Evolutionary conservation across 1,140 invertebrate genomes (phyloP).

Genomic region (Cydia fagiglandana): DNA sequence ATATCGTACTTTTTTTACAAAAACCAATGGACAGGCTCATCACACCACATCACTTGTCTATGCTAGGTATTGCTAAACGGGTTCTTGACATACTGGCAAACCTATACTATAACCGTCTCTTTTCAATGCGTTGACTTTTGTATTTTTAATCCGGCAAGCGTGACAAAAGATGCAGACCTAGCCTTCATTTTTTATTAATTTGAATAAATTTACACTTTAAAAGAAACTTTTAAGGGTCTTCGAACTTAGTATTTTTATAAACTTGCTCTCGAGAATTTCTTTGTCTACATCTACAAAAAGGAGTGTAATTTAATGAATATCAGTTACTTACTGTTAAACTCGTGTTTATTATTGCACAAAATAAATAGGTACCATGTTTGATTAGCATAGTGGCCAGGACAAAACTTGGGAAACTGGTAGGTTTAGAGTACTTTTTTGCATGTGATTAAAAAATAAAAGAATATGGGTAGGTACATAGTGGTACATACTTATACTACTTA

Average conservation of each 20-base stretch:
- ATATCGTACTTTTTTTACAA: neutral
- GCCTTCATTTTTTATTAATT: slow-evolving; percentile 59
- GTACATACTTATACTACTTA: too few species aligned
- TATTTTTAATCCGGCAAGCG: slow-evolving; percentile 4
- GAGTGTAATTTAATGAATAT: neutral
- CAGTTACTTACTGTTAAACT: neutral
- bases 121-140: neutral
- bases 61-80: slow-evolving; percentile 39
- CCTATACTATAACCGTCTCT: slow-evolving; percentile 26
- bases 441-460: too few species aligned
- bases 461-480: too few species aligned
- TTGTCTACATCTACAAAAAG: neutral
- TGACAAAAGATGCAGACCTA: slow-evolving; percentile 50
- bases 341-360: neutral
- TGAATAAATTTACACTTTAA: slow-evolving; percentile 72
- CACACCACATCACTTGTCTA: slow-evolving; percentile 29
- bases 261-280: neutral
- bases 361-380: too few species aligned
- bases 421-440: too few species aligned
- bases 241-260: slow-evolving; percentile 40
- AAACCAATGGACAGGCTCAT: slow-evolving; percentile 32
- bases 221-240: slow-evolving; percentile 51
- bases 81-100: slow-evolving; percentile 21
- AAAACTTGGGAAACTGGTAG: too few species aligned
- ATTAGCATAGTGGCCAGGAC: too few species aligned